Evolutionary conservation across 2,113 vertebrate species (phyloP).

Genomic region (Oreochromis niloticus): DNA sequence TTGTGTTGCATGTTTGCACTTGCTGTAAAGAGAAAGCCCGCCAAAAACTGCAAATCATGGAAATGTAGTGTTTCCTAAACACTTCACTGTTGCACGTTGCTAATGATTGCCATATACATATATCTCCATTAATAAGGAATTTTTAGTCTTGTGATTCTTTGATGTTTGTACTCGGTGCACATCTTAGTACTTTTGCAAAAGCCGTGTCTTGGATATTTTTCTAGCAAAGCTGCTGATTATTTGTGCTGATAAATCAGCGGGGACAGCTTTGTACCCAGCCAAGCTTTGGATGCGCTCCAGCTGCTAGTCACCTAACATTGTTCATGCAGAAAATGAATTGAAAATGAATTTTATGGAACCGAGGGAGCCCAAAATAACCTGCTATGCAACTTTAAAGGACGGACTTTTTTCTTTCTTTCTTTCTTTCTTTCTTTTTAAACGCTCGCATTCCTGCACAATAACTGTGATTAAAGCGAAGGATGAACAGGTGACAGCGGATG

Average conservation of each 20-base stretch:
- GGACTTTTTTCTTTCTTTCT: neutral
- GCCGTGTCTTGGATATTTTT: neutral
- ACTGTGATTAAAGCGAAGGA: neutral
- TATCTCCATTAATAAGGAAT: neutral
- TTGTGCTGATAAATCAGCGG: neutral
- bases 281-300: neutral
- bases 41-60: neutral
- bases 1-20: neutral
- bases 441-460: neutral
- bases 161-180: neutral
- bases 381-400: neutral
- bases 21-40: rapidly evolving
- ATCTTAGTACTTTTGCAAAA: neutral
- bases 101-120: neutral
- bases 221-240: neutral
- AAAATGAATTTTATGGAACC: neutral
- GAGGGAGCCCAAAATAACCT: neutral
- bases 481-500: neutral
- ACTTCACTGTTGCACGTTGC: neutral
- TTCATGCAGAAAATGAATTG: neutral
- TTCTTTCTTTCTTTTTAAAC: neutral
- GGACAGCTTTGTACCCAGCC: neutral
- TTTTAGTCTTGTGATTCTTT: neutral
- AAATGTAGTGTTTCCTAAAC: neutral
- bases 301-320: neutral